Base-by-base conservation (phyloP, 2,113 vertebrate species). In the Pleuronectes platessa region DNA sequence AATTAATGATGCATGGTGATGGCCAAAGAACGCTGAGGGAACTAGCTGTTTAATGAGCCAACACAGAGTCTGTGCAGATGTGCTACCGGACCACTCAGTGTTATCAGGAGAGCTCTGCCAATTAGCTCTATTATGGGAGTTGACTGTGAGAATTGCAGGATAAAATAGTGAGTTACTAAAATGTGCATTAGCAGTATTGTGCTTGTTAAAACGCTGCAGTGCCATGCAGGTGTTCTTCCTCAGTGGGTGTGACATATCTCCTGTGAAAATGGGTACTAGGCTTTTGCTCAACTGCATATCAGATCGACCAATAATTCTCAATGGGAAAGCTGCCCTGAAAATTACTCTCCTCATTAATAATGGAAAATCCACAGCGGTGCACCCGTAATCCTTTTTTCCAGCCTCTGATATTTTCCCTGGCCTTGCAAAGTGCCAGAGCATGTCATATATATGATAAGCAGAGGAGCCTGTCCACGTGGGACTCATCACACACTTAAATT, bases 381-480 rank as follows among this genome's bases (percentile, higher is more conserved):
- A 49, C 27, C 77, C 58, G 72, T 89, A 89, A 86, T 86, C 68
- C 21, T 5, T 23, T 79, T 84, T 85, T 65, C 61, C 61, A 69
- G 64, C 53, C 75, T 78, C 56, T 76, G 47, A 81, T 78, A 61
- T 82, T 71, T 80, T 78, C 61, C 35, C 62, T 24, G 59, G 35
- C 65, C 71, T 56, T 62, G 85, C 79, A 74, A 69, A 82, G 87
- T 83, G 82, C 81, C 81, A 27, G 79, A 85, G 79, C 75, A 72
- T 88, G 90, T 92, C 90, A 93, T 94, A 88, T 92, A 90, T 91
- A 89, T 90, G 87, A 91, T 89, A 91, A 90, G 86, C 83, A 89
- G 90, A 82, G 64, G 81, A 83, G 85, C 61, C 85, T 82, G 77
- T 87, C 78, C 62, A 60, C 61, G 7, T 68, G 77, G 78, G 86